Evolutionary conservation across 1,140 invertebrate genomes (phyloP), one percentile per base, ranked within the genome.

Genomic region (Drosophila ambigua): DNA sequence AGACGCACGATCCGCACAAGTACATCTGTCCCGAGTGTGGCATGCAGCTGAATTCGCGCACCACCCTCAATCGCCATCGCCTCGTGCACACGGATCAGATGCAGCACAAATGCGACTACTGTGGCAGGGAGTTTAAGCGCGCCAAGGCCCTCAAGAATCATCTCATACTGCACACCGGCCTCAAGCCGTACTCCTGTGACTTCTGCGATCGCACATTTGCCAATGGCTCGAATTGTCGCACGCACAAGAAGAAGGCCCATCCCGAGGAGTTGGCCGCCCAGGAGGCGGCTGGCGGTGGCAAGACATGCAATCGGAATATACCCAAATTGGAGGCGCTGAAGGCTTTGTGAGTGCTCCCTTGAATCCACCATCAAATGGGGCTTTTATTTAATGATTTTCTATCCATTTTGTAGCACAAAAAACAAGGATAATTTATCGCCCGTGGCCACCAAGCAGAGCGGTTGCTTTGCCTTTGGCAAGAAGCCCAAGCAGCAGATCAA

Each of bases 181-280:
- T 92, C 5, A 88, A 92, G 28, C 93, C 93, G 2, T 93, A 93
- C 63, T 83, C 88, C 8, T 93, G 93, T 58, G 92, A 92, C 31
- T 93, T 93, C 72, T 93, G 93, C 55, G 83, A 92, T 28, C 90
- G 92, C 23, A 92, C 92, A 2, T 93, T 93, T 75, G 92, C 93
- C 59, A 93, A 93, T 49, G 92, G 92, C 13, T 92, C 92, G 7
- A 93, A 93, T 58, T 93, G 92, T 67, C 91, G 93, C 24, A 92
- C 92, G 49, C 93, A 93, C 69, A 93, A 93, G 50, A 91, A 92
- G 57, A 90, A 92, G 23, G 77, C 91, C 39, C 93, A 93, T 82
- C 92, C 92, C 11, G 80, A 87, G 51, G 93, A 93, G 64, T 74
- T 93, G 55, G 85, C 91, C 8, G 80, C 90, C 0, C 79, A 90